Evolutionary conservation across 2,113 vertebrate species (phyloP), one percentile per base, ranked within the genome.

Genomic region (Xiphophorus hellerii): DNA sequence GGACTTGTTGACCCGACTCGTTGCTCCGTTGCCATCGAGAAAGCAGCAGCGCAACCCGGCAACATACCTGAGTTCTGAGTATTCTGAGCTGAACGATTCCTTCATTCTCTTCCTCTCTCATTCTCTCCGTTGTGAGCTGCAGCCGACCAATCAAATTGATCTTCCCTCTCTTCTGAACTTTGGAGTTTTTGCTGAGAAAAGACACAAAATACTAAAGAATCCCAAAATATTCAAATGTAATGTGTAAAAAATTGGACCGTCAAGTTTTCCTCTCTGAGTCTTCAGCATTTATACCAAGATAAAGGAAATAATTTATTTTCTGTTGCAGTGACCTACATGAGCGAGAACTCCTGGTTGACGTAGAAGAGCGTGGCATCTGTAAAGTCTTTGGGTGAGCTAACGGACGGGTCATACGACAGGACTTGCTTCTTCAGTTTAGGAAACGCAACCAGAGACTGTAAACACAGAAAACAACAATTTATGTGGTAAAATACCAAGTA

Each of bases 351-450:
- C 94, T 99, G 98, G 94, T 99, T 99, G 88, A 99, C 97, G 68
- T 96, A 98, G 95, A 99, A 99, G 89, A 99, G 95, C 28, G 98
- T 98, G 88, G 96, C 95, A 90, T 99, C 98, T 76, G 97, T 96
- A 89, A 99, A 99, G 94, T 99, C 98, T 96, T 99, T 99, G 93
- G 98, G 98, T 69, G 98, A 98, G 92, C 93, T 96, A 76, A 98
- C 98, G 82, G 95, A 93, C 89, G 97, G 97, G 90, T 99, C 97
- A 27, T 99, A 98, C 22, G 95, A 94, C 90, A 99, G 92, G 87
- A 98, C 97, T 93, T 99, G 97, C 66, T 97, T 95, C 94, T 99
- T 99, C 86, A 99, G 96, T 91, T 99, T 99, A 82, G 97, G 97
- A 89, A 99, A 99, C 87, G 98, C 97, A 87, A 98, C 97, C 89